phyloP scores from a whole-genome alignment of 2,113 vertebrate genomes.

The Malurus alboscapulatus region DNA sequence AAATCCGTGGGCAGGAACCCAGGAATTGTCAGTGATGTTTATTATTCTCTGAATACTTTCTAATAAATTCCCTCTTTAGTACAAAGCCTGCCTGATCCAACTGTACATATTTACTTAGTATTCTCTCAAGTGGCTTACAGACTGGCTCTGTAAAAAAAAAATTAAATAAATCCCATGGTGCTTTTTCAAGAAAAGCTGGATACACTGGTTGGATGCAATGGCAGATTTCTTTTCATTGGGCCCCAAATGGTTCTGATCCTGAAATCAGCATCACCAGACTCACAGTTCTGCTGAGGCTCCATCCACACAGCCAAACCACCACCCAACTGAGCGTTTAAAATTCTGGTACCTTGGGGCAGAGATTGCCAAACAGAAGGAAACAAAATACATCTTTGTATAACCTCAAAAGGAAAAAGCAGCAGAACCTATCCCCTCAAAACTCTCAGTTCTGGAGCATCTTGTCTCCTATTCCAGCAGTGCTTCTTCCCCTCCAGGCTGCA shows the following conservation, averaged over 20 bases:
- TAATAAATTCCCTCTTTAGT: conserved; percentile 54
- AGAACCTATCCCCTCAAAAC: background rate
- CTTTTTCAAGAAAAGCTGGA: background rate
- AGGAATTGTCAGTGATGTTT: conserved; percentile 41
- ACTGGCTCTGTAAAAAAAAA: background rate
- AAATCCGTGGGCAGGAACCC: background rate
- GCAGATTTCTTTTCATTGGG: background rate
- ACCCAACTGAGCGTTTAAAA: background rate
- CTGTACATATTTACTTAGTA: conserved; percentile 27
- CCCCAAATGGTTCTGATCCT: conserved; percentile 3
- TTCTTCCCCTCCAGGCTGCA: background rate
- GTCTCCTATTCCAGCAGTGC: background rate
- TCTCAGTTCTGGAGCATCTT: background rate
- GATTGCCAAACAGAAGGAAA: background rate
- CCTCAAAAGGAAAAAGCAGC: background rate
- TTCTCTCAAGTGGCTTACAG: conserved; percentile 23
- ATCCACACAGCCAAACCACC: background rate
- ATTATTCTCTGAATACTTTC: conserved; percentile 52
- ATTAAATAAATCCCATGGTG: background rate
- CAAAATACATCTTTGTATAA: background rate
- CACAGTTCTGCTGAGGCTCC: background rate
- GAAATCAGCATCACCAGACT: background rate
- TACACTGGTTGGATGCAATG: background rate
- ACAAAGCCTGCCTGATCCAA: conserved; percentile 46
- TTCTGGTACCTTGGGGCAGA: background rate